These are phyloP conservation scores for Ictidomys tridecemlineatus DNA, from an alignment of 2,113 vertebrate species.

Conservation along the genomic window DNA sequence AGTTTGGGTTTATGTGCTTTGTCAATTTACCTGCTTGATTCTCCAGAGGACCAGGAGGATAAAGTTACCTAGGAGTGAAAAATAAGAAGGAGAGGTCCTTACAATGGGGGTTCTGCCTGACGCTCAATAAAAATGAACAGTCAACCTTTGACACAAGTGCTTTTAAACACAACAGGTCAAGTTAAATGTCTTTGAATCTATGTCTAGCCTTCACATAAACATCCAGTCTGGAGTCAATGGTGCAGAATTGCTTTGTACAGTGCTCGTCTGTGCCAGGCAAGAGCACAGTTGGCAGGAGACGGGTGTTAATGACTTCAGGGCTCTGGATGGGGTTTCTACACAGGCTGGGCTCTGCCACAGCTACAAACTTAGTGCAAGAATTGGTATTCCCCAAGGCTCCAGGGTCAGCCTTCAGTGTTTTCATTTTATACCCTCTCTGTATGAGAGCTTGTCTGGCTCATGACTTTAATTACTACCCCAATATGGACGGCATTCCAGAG, in stretches of 20 bases:
- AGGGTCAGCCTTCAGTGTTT: neutral
- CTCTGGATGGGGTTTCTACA: slow-evolving; percentile 3
- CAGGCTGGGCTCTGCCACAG: neutral
- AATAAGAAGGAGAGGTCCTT: slow-evolving; percentile 46
- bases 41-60: slow-evolving; percentile 49
- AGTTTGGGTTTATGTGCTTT: slow-evolving; percentile 71
- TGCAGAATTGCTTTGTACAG: neutral
- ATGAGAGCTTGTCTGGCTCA: neutral
- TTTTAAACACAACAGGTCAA: slow-evolving; percentile 60
- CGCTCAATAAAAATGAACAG: slow-evolving; percentile 61
- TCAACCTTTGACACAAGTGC: neutral
- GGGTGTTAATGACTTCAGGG: slow-evolving; percentile 42
- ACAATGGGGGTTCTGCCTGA: neutral
- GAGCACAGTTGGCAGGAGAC: neutral
- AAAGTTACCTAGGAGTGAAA: slow-evolving; percentile 66
- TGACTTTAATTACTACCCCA: neutral
- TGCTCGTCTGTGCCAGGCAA: neutral
- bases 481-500: neutral
- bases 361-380: neutral
- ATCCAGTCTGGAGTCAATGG: neutral
- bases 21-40: slow-evolving; percentile 69
- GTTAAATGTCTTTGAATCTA: slow-evolving; percentile 23
- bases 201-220: slow-evolving; percentile 3
- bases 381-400: neutral
- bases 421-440: neutral